These are phyloP conservation scores for Hecatera dysodea DNA, from an alignment of 2,888 invertebrate species.

Conservation along the genomic window DNA sequence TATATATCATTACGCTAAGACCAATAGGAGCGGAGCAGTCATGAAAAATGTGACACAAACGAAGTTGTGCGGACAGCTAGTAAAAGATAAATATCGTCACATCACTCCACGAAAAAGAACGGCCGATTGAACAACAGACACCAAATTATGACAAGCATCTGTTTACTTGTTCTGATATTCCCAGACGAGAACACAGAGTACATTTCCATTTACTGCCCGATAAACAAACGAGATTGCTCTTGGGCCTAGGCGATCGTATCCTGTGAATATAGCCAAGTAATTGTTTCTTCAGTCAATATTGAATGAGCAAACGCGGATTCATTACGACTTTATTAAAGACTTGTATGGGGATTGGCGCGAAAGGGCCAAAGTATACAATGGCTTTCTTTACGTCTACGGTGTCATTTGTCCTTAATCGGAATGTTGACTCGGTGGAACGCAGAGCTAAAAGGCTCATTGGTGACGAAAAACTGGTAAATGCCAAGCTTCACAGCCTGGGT, in stretches of 20 bases:
- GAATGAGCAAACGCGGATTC: conserved; percentile 55
- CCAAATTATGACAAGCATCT: conserved; percentile 23
- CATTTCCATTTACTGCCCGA: conserved; percentile 52
- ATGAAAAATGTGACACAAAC: too few relatives aligned
- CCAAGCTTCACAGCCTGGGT: too few relatives aligned
- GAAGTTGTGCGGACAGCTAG: too few relatives aligned
- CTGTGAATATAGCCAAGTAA: conserved; percentile 55
- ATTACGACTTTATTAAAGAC: conserved; percentile 51
- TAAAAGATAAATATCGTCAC: neutral
- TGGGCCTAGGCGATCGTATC: conserved; percentile 52
- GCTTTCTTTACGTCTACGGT: neutral
- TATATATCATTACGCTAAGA: too few relatives aligned
- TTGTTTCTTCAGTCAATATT: conserved; percentile 60
- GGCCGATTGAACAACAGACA: conserved; percentile 15
- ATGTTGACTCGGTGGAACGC: neutral
- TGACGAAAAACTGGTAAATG: too few relatives aligned
- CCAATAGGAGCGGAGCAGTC: too few relatives aligned
- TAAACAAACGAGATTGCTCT: conserved; percentile 61
- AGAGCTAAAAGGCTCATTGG: too few relatives aligned
- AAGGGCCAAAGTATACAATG: conserved; percentile 7
- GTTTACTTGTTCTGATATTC: conserved; percentile 45
- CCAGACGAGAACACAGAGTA: conserved; percentile 39
- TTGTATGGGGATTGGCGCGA: conserved; percentile 26
- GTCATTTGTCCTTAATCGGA: neutral
- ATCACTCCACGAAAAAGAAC: neutral